A percentile compares a stretch with the other conserved stretches of the same genome.
Evolutionary conservation across 2,113 vertebrate genomes (phyloP).

Genomic region (Calyptomena viridis): DNA sequence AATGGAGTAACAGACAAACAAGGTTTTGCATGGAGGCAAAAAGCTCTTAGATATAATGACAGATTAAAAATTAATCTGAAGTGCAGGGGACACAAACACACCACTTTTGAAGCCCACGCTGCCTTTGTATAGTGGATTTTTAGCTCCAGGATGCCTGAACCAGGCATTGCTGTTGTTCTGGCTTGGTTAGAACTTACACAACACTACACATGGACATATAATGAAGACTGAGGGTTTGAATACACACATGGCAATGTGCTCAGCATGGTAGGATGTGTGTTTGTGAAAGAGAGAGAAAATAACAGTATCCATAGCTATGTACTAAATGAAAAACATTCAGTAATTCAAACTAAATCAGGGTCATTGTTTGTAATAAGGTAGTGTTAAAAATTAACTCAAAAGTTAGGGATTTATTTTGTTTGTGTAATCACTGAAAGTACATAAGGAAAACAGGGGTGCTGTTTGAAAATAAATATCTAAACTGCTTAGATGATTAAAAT

Average conservation of each 20-base stretch:
- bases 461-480: neutral
- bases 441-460: neutral
- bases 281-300: neutral
- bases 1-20: neutral
- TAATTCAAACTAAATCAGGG: neutral
- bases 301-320: neutral
- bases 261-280: neutral
- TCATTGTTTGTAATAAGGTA: neutral
- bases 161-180: neutral
- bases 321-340: neutral
- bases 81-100: neutral
- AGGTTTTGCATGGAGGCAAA: neutral
- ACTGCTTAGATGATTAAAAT: neutral
- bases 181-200: neutral
- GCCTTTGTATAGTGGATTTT: neutral
- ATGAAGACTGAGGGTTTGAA: neutral
- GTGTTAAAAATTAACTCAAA: conserved; percentile 18
- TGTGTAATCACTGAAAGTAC: neutral
- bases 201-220: fast-evolving
- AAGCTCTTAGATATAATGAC: neutral
- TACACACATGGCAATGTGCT: neutral
- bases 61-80: neutral
- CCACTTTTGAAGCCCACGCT: neutral
- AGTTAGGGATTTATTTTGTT: conserved; percentile 8
- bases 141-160: neutral